phyloP scores from a whole-genome alignment of 2,797 vertebrate genomes.

The Pristis pectinata region DNA sequence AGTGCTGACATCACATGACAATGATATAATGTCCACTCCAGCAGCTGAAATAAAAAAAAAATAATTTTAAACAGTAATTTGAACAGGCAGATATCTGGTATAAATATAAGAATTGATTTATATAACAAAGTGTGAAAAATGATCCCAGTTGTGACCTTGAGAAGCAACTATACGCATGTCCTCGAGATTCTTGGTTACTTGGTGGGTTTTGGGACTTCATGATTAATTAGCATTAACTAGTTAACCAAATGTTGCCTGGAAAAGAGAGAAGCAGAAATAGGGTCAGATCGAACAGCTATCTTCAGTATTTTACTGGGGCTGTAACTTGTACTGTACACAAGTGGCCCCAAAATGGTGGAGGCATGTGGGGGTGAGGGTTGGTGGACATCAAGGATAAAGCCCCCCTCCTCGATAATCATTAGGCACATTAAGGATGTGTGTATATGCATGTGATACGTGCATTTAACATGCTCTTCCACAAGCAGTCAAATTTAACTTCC shows the following conservation, averaged over 20 bases:
- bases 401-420: too few relatives aligned
- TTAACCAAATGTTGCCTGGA: background rate
- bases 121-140: background rate
- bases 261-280: background rate
- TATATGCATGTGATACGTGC: too few relatives aligned
- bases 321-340: background rate
- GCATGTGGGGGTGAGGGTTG: too few relatives aligned
- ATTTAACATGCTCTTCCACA: too few relatives aligned
- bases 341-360: background rate
- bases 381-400: too few relatives aligned
- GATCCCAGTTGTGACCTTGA: background rate
- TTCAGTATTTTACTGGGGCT: background rate
- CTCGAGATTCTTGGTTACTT: background rate
- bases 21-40: background rate
- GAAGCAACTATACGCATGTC: background rate
- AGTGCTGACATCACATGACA: background rate
- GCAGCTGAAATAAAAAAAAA: background rate
- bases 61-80: slow-evolving; percentile 20
- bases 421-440: too few relatives aligned
- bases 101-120: background rate
- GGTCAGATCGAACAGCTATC: background rate
- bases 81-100: background rate
- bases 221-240: background rate
- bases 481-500: too few relatives aligned
- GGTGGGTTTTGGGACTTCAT: background rate